Evolutionary conservation across 2,888 invertebrate genomes (phyloP).

Genomic region (Nipponacmea schrenckii): DNA sequence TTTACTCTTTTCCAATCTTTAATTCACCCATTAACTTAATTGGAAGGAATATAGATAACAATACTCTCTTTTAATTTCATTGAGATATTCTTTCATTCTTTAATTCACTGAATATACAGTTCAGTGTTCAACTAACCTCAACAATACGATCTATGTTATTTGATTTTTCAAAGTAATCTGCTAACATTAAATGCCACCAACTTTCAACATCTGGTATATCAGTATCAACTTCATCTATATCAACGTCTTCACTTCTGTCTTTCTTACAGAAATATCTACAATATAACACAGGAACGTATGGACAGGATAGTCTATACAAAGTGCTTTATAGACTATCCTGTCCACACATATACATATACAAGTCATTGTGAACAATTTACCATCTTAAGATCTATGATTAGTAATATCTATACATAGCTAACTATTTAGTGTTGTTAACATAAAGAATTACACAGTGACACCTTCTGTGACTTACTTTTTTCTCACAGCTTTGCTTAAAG

Average conservation of each 20-base stretch:
- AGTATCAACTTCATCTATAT: constrained; percentile 29
- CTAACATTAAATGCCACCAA: constrained; percentile 65
- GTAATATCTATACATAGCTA: too few relatives aligned
- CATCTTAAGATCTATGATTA: constrained; percentile 4
- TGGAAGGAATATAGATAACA: too few relatives aligned
- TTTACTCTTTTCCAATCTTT: background rate
- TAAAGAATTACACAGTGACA: too few relatives aligned
- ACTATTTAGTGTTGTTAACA: too few relatives aligned
- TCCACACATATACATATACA: constrained; percentile 1
- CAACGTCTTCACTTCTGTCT: constrained; percentile 31
- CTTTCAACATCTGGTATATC: constrained; percentile 50
- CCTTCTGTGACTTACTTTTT: constrained; percentile 44
- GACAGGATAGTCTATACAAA: background rate
- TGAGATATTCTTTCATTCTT: too few relatives aligned
- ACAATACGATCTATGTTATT: constrained; percentile 56
- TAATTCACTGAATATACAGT: too few relatives aligned
- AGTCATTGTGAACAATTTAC: constrained; percentile 15
- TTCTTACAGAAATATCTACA: constrained; percentile 46
- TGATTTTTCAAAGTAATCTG: constrained; percentile 57
- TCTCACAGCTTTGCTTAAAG: constrained; percentile 65
- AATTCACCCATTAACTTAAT: too few relatives aligned
- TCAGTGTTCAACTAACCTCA: constrained; percentile 43
- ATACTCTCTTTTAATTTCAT: too few relatives aligned
- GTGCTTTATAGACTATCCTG: background rate
- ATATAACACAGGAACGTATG: background rate